These are phyloP conservation scores for Phrynosoma platyrhinos DNA, from an alignment of 2,113 vertebrate species.

Conservation along the genomic window DNA sequence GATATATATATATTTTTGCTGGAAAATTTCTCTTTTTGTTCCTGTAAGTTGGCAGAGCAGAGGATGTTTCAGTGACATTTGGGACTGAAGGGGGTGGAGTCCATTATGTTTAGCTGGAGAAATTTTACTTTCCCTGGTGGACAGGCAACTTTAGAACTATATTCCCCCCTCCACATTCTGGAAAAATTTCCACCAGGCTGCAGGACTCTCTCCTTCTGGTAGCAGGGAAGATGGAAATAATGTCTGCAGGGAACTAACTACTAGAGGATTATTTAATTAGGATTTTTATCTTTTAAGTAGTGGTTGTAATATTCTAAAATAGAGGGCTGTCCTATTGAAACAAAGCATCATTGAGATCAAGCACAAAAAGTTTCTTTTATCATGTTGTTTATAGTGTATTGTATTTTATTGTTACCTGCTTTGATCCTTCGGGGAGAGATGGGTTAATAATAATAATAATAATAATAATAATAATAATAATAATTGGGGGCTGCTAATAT, in stretches of 20 bases:
- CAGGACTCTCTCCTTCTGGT: not conserved
- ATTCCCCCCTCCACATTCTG: not conserved
- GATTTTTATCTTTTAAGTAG: not conserved
- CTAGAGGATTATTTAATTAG: not conserved
- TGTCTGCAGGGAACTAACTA: not conserved
- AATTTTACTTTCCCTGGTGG: slow-evolving; percentile 26
- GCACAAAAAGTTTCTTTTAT: not conserved
- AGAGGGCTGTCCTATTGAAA: not conserved
- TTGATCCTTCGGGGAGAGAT: too few species aligned
- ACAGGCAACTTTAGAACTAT: not conserved
- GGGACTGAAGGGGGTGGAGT: not conserved
- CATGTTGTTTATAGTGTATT: too few species aligned
- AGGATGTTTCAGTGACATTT: slow-evolving; percentile 8
- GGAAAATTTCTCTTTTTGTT: slow-evolving; percentile 22
- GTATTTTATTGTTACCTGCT: too few species aligned
- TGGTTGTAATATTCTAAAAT: not conserved
- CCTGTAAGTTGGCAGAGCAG: not conserved
- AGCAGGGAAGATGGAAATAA: not conserved
- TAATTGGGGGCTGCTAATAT: not conserved
- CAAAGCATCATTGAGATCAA: not conserved
- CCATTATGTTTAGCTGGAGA: not conserved
- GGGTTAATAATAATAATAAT: too few species aligned
- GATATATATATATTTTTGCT: not conserved
- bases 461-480: too few species aligned
- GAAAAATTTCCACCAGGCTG: not conserved